Conservation (phyloP, 1,140 invertebrate species). For the Tetragonula clypearis region DNA sequence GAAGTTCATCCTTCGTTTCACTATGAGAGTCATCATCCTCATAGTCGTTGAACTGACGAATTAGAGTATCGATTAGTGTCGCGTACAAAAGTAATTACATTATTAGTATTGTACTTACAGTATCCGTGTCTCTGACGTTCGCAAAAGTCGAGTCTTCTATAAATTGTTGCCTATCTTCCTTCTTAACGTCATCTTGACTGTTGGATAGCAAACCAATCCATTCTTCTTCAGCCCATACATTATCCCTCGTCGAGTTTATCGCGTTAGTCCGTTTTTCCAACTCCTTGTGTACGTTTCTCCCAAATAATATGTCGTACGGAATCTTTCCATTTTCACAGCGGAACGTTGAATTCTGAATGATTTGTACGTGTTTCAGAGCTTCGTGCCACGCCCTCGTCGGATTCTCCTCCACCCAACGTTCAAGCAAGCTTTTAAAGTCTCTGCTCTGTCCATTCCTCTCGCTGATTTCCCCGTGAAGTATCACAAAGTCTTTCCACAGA, state of each 20-base stretch:
- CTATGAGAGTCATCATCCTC: constrained; percentile 14
- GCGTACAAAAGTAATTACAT: not conserved
- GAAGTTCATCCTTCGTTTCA: not conserved
- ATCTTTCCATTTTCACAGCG: constrained; percentile 55
- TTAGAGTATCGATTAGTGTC: constrained; percentile 24
- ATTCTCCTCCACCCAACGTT: constrained; percentile 66
- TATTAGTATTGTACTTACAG: constrained; percentile 37
- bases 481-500: constrained; percentile 67
- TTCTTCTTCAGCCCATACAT: constrained; percentile 63
- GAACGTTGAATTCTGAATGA: constrained; percentile 68
- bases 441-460: constrained; percentile 41
- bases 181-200: not conserved
- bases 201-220: constrained; percentile 39
- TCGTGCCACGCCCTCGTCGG: constrained; percentile 65
- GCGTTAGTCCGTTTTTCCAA: constrained; percentile 28
- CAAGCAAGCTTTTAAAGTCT: constrained; percentile 63
- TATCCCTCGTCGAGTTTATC: not conserved
- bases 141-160: constrained; percentile 3
- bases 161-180: not conserved
- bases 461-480: constrained; percentile 59
- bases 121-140: constrained; percentile 22
- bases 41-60: constrained; percentile 27
- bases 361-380: constrained; percentile 69
- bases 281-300: constrained; percentile 41
- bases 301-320: constrained; percentile 69